Conservation (phyloP, 2,113 vertebrate genomes). For the Bufo bufo region DNA sequence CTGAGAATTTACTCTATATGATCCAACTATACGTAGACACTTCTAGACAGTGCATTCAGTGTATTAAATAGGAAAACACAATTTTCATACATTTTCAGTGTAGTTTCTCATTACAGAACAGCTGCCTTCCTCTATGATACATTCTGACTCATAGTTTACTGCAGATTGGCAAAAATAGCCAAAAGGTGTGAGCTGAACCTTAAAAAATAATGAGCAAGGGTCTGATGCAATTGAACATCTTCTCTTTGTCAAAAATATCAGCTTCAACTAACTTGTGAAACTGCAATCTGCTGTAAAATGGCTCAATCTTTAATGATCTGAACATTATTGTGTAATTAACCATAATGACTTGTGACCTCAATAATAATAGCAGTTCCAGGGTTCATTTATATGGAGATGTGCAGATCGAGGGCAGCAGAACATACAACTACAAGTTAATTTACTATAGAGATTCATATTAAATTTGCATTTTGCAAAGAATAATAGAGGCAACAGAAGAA, state of each 20-base stretch:
- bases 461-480: not conserved
- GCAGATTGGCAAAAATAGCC: not conserved
- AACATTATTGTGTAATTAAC: not conserved
- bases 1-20: not conserved
- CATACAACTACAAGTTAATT: not conserved
- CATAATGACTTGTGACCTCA: not conserved
- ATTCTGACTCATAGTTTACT: not conserved
- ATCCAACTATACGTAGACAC: no score
- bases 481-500: not conserved
- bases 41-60: not conserved
- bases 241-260: not conserved
- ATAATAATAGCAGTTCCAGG: no score
- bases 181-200: slow-evolving; percentile 12
- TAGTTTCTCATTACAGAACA: slow-evolving; percentile 9
- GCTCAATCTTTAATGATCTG: not conserved
- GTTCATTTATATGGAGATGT: not conserved
- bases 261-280: not conserved
- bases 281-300: not conserved
- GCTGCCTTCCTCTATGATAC: not conserved
- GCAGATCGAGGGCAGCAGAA: not conserved
- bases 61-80: not conserved
- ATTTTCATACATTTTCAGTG: not conserved
- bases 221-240: not conserved
- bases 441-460: not conserved
- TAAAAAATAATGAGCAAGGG: not conserved